These are phyloP conservation scores for Herpetotheres cachinnans DNA, from an alignment of 2,113 vertebrate genomes.

Conservation along the genomic window DNA sequence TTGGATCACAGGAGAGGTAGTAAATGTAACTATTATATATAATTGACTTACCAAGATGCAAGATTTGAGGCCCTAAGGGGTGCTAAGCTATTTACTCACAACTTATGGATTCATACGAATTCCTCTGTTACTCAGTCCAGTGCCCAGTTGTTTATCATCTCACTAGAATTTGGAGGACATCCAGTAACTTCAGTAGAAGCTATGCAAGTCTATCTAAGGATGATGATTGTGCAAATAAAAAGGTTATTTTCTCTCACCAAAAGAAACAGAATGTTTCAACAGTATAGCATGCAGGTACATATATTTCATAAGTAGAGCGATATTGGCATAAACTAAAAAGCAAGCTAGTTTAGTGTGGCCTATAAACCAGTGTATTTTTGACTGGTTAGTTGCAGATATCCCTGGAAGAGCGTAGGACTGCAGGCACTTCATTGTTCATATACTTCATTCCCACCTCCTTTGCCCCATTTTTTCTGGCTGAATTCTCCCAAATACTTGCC, in stretches of 20 bases:
- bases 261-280: neutral
- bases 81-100: neutral
- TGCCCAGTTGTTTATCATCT: neutral
- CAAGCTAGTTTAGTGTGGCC: neutral
- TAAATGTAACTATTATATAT: neutral
- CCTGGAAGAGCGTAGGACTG: rapidly evolving
- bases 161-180: neutral
- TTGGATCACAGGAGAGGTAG: neutral
- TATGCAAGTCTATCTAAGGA: neutral
- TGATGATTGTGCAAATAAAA: neutral
- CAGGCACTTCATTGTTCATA: neutral
- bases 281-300: neutral
- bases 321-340: neutral
- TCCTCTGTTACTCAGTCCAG: neutral
- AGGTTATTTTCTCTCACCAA: neutral
- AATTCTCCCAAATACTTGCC: neutral
- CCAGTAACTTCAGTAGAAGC: neutral
- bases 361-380: neutral
- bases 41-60: neutral
- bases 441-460: neutral
- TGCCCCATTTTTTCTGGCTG: neutral
- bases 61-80: neutral
- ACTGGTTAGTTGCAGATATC: neutral
- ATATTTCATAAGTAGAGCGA: neutral
- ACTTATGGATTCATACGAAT: neutral